phyloP scores from a whole-genome alignment of 37 sponge, comb jelly and placozoan genomes.

The Mnemiopsis leidyi region DNA sequence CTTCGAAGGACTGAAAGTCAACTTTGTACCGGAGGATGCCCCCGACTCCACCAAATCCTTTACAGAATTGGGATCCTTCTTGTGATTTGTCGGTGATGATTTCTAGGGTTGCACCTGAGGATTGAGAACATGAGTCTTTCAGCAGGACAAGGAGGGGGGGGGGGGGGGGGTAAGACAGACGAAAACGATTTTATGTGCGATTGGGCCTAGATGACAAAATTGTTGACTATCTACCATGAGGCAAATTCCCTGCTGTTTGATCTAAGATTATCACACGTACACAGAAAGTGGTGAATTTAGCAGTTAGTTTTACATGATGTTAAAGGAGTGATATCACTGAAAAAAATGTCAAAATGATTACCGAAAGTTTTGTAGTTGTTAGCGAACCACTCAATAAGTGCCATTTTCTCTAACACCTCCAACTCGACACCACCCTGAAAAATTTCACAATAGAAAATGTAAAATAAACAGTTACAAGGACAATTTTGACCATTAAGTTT shows the following conservation, averaged over 20 bases:
- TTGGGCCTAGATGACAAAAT: too few relatives aligned
- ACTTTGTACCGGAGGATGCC: slow-evolving; percentile 83
- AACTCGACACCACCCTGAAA: slow-evolving; percentile 84
- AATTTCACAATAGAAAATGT: too few relatives aligned
- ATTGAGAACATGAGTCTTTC: neutral
- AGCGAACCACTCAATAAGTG: slow-evolving; percentile 95
- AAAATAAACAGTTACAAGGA: too few relatives aligned
- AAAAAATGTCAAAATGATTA: neutral
- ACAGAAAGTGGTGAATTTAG: neutral
- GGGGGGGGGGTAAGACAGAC: too few relatives aligned
- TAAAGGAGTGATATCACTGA: neutral
- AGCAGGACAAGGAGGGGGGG: neutral
- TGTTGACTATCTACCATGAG: neutral
- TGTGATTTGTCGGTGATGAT: slow-evolving; percentile 97
- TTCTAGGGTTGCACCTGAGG: slow-evolving; percentile 83
- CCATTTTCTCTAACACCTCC: slow-evolving; percentile 85
- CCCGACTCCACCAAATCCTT: slow-evolving; percentile 98
- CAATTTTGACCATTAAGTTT: too few relatives aligned
- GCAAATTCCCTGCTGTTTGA: too few relatives aligned
- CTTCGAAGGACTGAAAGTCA: slow-evolving; percentile 96
- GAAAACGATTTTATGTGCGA: too few relatives aligned
- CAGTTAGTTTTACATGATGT: neutral
- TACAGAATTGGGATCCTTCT: slow-evolving; percentile 99
- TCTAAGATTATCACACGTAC: neutral
- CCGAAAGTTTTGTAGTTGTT: slow-evolving; percentile 97